A percentile compares a stretch with the other conserved stretches of the same genome.
Evolutionary conservation across 2,888 invertebrate genomes (phyloP).

Genomic region (Ceriagrion tenellum): DNA sequence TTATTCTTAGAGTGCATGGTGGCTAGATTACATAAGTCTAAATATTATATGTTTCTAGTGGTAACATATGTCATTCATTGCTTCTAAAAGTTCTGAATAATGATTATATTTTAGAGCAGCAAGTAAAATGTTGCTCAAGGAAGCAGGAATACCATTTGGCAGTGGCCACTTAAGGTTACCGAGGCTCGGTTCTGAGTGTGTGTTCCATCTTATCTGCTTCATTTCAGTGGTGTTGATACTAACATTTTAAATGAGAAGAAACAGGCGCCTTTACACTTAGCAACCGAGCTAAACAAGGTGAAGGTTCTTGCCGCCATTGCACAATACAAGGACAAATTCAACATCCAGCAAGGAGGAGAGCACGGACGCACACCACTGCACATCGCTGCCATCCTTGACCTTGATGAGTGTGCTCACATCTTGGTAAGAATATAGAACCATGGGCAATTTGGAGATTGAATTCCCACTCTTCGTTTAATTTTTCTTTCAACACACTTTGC

Average conservation of each 20-base stretch:
- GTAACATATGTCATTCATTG: too few species aligned
- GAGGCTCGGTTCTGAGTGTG: too few species aligned
- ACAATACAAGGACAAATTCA: conserved; percentile 84
- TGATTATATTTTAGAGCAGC: not conserved
- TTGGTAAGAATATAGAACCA: conserved; percentile 81
- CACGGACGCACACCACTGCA: conserved; percentile 91
- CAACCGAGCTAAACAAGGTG: conserved; percentile 88
- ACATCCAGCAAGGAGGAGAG: conserved; percentile 88
- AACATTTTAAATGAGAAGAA: conserved; percentile 87
- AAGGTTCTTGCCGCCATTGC: conserved; percentile 85
- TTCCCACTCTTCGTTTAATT: too few species aligned
- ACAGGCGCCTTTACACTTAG: conserved; percentile 89
- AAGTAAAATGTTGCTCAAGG: not conserved
- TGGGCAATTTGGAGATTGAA: not conserved
- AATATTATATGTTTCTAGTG: too few species aligned
- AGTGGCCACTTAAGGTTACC: not conserved
- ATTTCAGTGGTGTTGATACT: conserved; percentile 84
- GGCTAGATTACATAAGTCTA: too few species aligned
- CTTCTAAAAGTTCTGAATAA: too few species aligned
- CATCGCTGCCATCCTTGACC: conserved; percentile 90
- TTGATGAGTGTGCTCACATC: conserved; percentile 89
- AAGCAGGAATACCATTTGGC: too few species aligned
- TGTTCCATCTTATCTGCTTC: conserved; percentile 69
- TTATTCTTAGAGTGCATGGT: too few species aligned
- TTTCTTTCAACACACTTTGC: too few species aligned